These are phyloP conservation scores for Gadus macrocephalus DNA, from an alignment of 2,113 vertebrate genomes.

Conservation along the genomic window DNA sequence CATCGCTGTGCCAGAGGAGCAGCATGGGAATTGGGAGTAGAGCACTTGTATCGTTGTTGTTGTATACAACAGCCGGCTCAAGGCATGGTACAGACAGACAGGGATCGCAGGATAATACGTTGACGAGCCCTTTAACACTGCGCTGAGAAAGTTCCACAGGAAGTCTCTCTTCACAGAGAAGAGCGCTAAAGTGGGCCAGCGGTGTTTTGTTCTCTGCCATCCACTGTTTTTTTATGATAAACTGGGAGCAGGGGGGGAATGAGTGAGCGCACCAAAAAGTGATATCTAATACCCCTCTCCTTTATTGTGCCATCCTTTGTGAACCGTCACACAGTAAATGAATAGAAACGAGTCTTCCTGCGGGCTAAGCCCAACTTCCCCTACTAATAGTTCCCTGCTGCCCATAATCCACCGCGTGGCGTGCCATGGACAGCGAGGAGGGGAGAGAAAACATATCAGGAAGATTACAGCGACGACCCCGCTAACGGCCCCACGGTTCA, in stretches of 20 bases:
- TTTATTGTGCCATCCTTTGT: constrained; percentile 66
- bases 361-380: constrained; percentile 55
- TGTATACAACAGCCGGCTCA: too few relatives aligned
- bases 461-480: constrained; percentile 23
- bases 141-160: constrained; percentile 51
- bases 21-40: too few relatives aligned
- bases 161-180: constrained; percentile 54
- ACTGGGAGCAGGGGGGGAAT: constrained; percentile 37
- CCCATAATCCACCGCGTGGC: constrained; percentile 43
- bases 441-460: constrained; percentile 25
- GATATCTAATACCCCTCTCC: constrained; percentile 60
- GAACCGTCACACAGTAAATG: constrained; percentile 48
- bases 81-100: too few relatives aligned
- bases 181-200: constrained; percentile 48
- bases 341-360: constrained; percentile 57
- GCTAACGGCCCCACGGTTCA: constrained; percentile 19
- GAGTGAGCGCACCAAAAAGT: constrained; percentile 41
- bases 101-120: too few relatives aligned
- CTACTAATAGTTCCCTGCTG: constrained; percentile 40
- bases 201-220: constrained; percentile 49
- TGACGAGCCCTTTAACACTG: constrained; percentile 1
- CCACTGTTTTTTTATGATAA: constrained; percentile 42
- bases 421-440: constrained; percentile 16
- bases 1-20: too few relatives aligned
- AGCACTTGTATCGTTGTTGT: too few relatives aligned